phyloP scores from a whole-genome alignment of 2,113 vertebrate genomes.

The Eptatretus burgeri region DNA sequence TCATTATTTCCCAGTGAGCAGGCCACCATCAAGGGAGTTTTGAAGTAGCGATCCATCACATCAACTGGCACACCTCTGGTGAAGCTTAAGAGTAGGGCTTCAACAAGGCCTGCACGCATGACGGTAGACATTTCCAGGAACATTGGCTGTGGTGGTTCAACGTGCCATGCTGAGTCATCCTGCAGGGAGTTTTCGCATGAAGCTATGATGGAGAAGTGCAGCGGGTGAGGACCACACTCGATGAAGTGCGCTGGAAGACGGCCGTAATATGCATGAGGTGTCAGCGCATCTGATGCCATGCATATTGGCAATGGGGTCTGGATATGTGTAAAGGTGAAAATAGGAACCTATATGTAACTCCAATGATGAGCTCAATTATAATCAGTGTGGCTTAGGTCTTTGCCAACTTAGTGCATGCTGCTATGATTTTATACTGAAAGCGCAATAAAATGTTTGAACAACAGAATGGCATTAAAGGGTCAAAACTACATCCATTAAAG shows the following conservation, averaged over 20 bases:
- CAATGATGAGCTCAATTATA: too few relatives aligned
- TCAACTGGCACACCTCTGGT: constrained; percentile 38
- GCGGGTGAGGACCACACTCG: constrained; percentile 18
- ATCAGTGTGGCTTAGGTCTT: too few relatives aligned
- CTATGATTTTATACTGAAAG: too few relatives aligned
- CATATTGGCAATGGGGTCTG: constrained; percentile 34
- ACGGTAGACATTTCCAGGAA: constrained; percentile 36
- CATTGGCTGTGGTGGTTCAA: constrained; percentile 22
- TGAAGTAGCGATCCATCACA: constrained; percentile 39
- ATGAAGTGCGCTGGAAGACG: constrained; percentile 43
- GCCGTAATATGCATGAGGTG: constrained; percentile 19
- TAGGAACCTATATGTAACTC: too few relatives aligned
- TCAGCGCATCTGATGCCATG: constrained; percentile 16
- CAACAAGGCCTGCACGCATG: constrained; percentile 31
- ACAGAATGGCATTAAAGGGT: too few relatives aligned
- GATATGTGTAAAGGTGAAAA: too few relatives aligned
- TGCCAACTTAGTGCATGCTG: too few relatives aligned
- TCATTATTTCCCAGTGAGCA: constrained; percentile 36
- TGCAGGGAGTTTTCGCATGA: constrained; percentile 34
- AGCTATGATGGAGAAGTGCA: too few relatives aligned
- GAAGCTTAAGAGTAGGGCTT: constrained; percentile 44
- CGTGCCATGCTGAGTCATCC: constrained; percentile 43
- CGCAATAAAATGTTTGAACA: too few relatives aligned
- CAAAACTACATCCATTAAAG: too few relatives aligned
- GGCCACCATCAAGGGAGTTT: constrained; percentile 56